Base-by-base conservation (phyloP, 2,113 vertebrate species). In the Pipa parva region DNA sequence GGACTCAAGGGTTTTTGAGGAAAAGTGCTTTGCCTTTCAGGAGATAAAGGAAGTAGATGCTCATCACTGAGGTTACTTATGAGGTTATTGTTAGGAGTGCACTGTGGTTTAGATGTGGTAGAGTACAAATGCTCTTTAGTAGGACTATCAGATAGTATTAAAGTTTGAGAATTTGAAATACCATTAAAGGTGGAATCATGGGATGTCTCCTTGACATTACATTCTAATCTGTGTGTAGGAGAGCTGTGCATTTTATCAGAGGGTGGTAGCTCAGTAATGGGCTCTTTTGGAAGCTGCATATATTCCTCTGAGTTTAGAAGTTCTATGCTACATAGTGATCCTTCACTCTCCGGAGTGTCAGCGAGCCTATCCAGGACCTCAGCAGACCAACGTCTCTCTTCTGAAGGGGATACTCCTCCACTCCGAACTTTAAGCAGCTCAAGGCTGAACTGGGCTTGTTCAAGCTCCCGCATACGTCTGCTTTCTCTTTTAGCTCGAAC, bases 391-490 rank as follows among this genome's bases (percentile, higher is more conserved):
- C 87, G 87, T 0, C 77, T 85, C 54, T 98, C 95, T 36, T 97
- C 95, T 0, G 93, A 88, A 2, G 95, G 93, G 0, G 95, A 96
- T 0, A 84, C 69, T 3, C 91, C 82, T 0, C 86, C 93, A 24
- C 93, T 92, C 6, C 97, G 90, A 1, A 97, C 95, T 77, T 98
- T 98, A 0, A 97, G 90, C 68, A 98, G 81, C 76, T 97, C 94
- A 79, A 99, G 84, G 77, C 96, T 98, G 78, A 98, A 99, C 71
- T 93, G 92, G 0, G 96, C 97, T 77, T 99, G 97, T 20, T 99
- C 97, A 72, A 99, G 73, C 62, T 99, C 97, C 59, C 97, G 87
- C 93, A 96, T 95, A 72, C 96, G 84, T 49, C 96, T 87, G 64
- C 90, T 98, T 78, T 97, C 94, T 65, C 97, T 88, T 78, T 98